Evolutionary conservation across 2,888 invertebrate species (phyloP), one percentile per base, ranked within the genome.

Genomic region (Plebejus argus): DNA sequence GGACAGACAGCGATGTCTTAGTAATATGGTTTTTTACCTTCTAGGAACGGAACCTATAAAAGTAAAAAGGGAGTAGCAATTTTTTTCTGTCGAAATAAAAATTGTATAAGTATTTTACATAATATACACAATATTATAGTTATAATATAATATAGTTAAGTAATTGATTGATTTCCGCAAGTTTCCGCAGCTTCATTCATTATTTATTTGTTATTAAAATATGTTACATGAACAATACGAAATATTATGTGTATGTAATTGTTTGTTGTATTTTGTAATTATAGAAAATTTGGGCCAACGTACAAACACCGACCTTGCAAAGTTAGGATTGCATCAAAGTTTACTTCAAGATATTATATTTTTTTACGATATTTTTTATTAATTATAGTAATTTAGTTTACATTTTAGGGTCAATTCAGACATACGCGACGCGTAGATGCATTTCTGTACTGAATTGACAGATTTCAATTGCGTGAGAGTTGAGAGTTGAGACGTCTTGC

Each of bases 101-200:
- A 23, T 20, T 20, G 3, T 23, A 12, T 61, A 23, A 61, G n/a
- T 12, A 23, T 23, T n/a, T n/a, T n/a, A n/a, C n/a, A n/a, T n/a
- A n/a, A n/a, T n/a, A n/a, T n/a, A n/a, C n/a, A n/a, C n/a, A n/a
- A n/a, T n/a, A n/a, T n/a, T n/a, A n/a, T n/a, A n/a, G n/a, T n/a
- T n/a, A n/a, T n/a, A n/a, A n/a, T n/a, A n/a, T 23, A 10, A 23
- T 61, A 23, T 20, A 58, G 8, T 0, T n/a, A n/a, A n/a, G n/a
- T 8, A n/a, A n/a, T n/a, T 20, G 20, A 20, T 58, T 20, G 8
- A 61, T 23, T 61, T 58, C 58, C n/a, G n/a, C 7, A 45, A 56
- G n/a, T n/a, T n/a, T 56, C 56, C 56, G 5, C 56, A n/a, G 61
- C 23, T 61, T 61, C 61, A 61, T 61, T 61, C 12, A 61, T 61